These are phyloP conservation scores for Urocolius indicus DNA, from an alignment of 2,113 vertebrate genomes.

Conservation along the genomic window DNA sequence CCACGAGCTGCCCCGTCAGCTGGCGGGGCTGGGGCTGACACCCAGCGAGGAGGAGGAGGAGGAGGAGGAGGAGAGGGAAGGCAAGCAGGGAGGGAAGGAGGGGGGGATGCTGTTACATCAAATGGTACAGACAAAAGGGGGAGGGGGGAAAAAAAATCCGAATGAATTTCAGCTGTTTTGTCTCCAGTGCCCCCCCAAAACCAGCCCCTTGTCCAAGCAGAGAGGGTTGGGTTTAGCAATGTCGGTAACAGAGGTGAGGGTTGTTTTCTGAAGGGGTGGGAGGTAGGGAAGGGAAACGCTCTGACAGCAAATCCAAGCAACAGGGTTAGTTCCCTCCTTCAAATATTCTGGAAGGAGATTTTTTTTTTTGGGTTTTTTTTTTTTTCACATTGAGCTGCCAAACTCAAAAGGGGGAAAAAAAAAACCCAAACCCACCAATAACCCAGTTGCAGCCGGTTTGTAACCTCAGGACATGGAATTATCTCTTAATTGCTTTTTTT, in stretches of 20 bases:
- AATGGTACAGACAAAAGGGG: conserved; percentile 67
- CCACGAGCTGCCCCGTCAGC: too few species aligned
- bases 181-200: too few species aligned
- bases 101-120: not conserved
- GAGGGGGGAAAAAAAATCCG: too few species aligned
- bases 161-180: too few species aligned
- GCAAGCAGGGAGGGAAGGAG: not conserved
- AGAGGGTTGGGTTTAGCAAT: too few species aligned
- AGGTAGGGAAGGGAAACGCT: not conserved
- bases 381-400: too few species aligned
- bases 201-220: too few species aligned
- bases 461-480: conserved; percentile 82
- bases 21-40: too few species aligned
- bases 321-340: conserved; percentile 1
- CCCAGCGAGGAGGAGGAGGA: too few species aligned
- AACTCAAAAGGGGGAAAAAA: not conserved
- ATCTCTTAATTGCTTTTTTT: not conserved
- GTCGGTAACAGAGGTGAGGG: not conserved
- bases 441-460: conserved; percentile 87
- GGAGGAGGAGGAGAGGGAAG: too few species aligned
- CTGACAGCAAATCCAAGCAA: not conserved
- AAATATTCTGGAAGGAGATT: not conserved
- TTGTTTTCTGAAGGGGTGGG: not conserved
- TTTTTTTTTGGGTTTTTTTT: too few species aligned
- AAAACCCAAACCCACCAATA: too few species aligned